Evolutionary conservation across 2,797 vertebrate genomes (phyloP).

Genomic region (Zenarchopterus dispar): DNA sequence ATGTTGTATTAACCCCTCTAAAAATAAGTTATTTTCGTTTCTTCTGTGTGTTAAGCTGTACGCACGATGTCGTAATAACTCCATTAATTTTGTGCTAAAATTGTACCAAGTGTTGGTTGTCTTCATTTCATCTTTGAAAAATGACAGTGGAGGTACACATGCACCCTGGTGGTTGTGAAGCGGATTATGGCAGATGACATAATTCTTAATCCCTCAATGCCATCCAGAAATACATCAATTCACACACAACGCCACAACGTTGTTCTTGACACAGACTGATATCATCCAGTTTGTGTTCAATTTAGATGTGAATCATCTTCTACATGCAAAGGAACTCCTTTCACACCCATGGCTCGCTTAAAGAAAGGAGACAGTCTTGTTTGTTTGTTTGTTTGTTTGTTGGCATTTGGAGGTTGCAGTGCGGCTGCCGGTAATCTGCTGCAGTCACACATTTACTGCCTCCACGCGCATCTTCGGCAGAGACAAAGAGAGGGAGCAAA

Average conservation of each 20-base stretch:
- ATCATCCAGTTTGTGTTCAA: constrained; percentile 39
- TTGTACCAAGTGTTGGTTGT: constrained; percentile 48
- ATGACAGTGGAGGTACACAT: constrained; percentile 53
- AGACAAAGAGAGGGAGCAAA: constrained; percentile 21
- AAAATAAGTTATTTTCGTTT: constrained; percentile 55
- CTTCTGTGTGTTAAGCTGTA: constrained; percentile 16
- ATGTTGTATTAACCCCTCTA: constrained; percentile 55
- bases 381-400: constrained; percentile 25
- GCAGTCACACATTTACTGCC: constrained; percentile 38
- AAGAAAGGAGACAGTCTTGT: constrained; percentile 8
- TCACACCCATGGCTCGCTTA: constrained; percentile 1
- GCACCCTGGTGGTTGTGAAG: constrained; percentile 59
- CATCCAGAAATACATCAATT: constrained; percentile 69
- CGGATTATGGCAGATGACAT: constrained; percentile 74
- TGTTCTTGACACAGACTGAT: constrained; percentile 57
- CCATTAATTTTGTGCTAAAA: constrained; percentile 50
- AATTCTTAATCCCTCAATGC: constrained; percentile 71
- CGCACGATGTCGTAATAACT: constrained; percentile 38
- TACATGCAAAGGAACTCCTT: not conserved
- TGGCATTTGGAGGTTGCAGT: constrained; percentile 14
- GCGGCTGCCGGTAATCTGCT: constrained; percentile 37
- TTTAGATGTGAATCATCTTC: constrained; percentile 40
- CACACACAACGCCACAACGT: constrained; percentile 41
- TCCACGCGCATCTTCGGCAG: constrained; percentile 40
- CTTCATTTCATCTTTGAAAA: constrained; percentile 64